Evolutionary conservation across 2,888 invertebrate species (phyloP).

Genomic region (Isotomurus palustris): DNA sequence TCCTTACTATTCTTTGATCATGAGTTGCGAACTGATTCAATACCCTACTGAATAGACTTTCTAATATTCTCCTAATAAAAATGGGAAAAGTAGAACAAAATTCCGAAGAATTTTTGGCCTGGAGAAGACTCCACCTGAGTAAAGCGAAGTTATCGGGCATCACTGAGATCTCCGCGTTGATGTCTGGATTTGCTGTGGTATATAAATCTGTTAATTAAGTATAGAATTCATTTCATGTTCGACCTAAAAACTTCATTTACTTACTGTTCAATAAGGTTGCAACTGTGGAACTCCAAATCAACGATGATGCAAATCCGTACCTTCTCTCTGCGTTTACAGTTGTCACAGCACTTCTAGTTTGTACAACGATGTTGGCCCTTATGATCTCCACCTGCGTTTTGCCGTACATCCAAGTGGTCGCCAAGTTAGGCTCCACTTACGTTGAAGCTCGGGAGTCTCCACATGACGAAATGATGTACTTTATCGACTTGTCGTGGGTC

Average conservation of each 20-base stretch:
- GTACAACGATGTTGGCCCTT: slow-evolving; percentile 38
- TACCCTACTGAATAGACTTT: too few relatives aligned
- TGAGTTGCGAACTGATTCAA: too few relatives aligned
- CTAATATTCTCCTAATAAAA: too few relatives aligned
- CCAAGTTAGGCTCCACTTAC: slow-evolving; percentile 13
- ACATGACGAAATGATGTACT: slow-evolving; percentile 35
- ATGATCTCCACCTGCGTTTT: slow-evolving; percentile 32
- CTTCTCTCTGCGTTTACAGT: slow-evolving; percentile 37
- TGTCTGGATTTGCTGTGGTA: slow-evolving; percentile 43
- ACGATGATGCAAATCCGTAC: slow-evolving; percentile 31
- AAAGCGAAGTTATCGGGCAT: slow-evolving; percentile 41
- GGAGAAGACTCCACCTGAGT: slow-evolving; percentile 38
- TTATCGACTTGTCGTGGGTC: slow-evolving; percentile 30
- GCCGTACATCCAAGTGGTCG: slow-evolving; percentile 34
- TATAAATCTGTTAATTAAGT: too few relatives aligned
- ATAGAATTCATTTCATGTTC: background rate
- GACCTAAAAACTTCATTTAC: background rate
- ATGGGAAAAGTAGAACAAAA: too few relatives aligned
- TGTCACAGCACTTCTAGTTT: slow-evolving; percentile 36
- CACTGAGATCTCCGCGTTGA: slow-evolving; percentile 24
- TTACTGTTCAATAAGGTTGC: too few relatives aligned
- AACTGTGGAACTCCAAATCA: slow-evolving; percentile 43
- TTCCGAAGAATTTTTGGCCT: slow-evolving; percentile 29
- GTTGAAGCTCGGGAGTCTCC: slow-evolving; percentile 32
- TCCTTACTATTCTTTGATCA: too few relatives aligned